Evolutionary conservation across 2,113 vertebrate species (phyloP), one percentile per base, ranked within the genome.

Genomic region (Zeus faber): DNA sequence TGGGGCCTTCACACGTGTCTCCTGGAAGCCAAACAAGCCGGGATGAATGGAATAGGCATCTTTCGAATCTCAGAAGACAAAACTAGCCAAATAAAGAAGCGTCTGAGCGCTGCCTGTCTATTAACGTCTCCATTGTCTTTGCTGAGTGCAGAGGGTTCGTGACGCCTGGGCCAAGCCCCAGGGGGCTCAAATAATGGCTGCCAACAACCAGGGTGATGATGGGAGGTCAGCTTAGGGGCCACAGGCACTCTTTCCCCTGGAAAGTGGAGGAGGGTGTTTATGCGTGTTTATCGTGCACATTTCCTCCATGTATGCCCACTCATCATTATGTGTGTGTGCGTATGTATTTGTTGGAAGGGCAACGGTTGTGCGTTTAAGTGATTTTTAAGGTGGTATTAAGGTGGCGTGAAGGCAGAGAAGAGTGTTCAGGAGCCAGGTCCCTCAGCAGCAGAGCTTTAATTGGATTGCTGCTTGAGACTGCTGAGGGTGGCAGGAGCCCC

Each of bases 161-260:
- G 70, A 52, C 72, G 49, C 49, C 33, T n/a, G 11, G 20, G 59
- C 58, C 69, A 26, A 52, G 53, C 65, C 87, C 77, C 80, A 43
- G 62, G 79, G 77, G 83, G 68, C 54, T 43, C 61, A 54, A 67
- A 61, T 86, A 86, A 86, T 79, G 77, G 75, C 18, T 74, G 63
- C 79, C 72, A 80, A 76, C 65, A 77, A 59, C 70, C 37, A 64
- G 70, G 72, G 76, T 81, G 80, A 77, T 87, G 79, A 87, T 85
- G 50, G 49, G 71, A 80, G 80, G 75, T 78, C 75, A 77, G 44
- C 40, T 53, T 33, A 54, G 50, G 67, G 64, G 67, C 64, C 55
- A 74, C 45, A 48, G 18, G 56, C 52, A 62, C 29, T 26, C 29
- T 33, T 49, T 61, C 54, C 54, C 11, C 60, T n/a, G 16, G 56